phyloP scores from a whole-genome alignment of 2,113 vertebrate species.

The Cnemophilus loriae region DNA sequence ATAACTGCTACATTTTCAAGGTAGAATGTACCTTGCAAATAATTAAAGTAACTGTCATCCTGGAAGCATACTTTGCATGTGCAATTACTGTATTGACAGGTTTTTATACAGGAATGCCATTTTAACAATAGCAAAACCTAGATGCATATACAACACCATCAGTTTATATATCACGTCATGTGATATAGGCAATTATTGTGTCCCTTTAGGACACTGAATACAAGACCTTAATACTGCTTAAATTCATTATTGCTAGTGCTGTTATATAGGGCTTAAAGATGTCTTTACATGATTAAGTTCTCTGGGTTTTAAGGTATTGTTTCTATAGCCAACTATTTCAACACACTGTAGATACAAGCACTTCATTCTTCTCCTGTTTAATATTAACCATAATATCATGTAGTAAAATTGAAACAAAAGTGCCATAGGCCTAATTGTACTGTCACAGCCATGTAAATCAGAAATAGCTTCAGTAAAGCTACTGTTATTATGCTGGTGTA shows the following conservation, averaged over 20 bases:
- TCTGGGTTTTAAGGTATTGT: conserved; percentile 17
- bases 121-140: neutral
- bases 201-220: neutral
- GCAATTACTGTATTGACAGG: neutral
- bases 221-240: neutral
- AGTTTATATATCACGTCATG: neutral
- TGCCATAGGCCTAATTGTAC: conserved; percentile 60
- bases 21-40: neutral
- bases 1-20: neutral
- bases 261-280: conserved; percentile 9
- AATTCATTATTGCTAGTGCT: neutral
- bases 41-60: neutral
- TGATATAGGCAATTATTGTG: neutral
- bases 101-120: neutral
- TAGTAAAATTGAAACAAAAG: conserved; percentile 60
- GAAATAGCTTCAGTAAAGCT: conserved; percentile 36
- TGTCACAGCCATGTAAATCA: conserved; percentile 62
- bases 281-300: conserved; percentile 37
- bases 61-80: neutral
- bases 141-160: neutral
- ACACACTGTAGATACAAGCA: neutral
- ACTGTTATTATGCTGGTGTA: conserved; percentile 39
- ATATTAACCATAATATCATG: conserved; percentile 50
- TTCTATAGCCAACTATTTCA: conserved; percentile 18
- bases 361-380: conserved; percentile 35